phyloP scores from a whole-genome alignment of 2,113 vertebrate species.

The Bostrychus sinensis region DNA sequence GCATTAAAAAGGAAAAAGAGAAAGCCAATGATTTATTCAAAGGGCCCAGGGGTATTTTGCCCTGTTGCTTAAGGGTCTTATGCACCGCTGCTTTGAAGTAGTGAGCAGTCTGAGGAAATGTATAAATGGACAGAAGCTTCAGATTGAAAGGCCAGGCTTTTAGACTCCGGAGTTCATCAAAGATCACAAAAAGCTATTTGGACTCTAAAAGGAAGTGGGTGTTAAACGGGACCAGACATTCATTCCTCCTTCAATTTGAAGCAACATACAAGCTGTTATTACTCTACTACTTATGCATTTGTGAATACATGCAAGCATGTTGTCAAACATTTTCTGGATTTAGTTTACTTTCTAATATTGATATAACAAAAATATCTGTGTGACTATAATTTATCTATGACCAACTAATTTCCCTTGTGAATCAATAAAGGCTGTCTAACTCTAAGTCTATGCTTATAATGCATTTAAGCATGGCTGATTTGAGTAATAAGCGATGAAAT shows the following conservation, averaged over 20 bases:
- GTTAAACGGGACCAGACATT: conserved; percentile 26
- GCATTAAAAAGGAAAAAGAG: conserved; percentile 47
- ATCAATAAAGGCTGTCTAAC: too few species aligned
- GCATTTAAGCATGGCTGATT: too few species aligned
- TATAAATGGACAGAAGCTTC: conserved; percentile 62
- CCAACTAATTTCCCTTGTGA: too few species aligned
- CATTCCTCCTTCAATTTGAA: conserved; percentile 29
- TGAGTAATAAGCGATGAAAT: too few species aligned
- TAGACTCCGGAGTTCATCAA: conserved; percentile 55
- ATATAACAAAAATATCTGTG: background rate
- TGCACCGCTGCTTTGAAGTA: conserved; percentile 69
- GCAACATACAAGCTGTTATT: conserved; percentile 13
- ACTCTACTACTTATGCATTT: background rate
- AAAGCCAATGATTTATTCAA: conserved; percentile 72
- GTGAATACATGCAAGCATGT: conserved; percentile 2
- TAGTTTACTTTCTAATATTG: background rate
- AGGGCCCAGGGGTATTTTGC: conserved; percentile 61
- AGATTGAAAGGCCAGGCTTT: conserved; percentile 59
- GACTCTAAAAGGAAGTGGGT: conserved; percentile 46
- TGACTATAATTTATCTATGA: too few species aligned
- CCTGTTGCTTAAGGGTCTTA: conserved; percentile 66
- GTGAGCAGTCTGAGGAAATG: conserved; percentile 53
- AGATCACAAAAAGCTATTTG: conserved; percentile 54
- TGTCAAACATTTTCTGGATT: background rate
- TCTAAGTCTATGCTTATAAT: too few species aligned